Base-by-base conservation (phyloP, 2,797 vertebrate genomes). In the Enteromius unitaeniatus region DNA sequence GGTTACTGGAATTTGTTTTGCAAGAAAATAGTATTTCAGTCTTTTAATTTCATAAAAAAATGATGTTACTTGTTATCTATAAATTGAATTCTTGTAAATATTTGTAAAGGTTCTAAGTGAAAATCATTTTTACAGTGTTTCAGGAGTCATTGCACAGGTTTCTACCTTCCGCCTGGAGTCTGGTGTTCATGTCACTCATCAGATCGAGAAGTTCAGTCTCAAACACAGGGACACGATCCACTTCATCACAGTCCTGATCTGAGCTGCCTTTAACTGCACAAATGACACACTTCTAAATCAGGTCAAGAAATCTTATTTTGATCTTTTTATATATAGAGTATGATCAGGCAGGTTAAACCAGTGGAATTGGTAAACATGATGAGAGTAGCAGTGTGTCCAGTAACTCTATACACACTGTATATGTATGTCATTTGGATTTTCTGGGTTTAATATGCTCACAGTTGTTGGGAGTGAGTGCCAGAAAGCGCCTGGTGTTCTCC, bases 401-500 rank as follows among this genome's bases (percentile, higher is more conserved):
- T 53, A 7, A 51, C 6, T 19, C 2, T 19, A 17, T 17, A 19
- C 49, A 6, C 17, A 19, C 49, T 51, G 17, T 51, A 19, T 51
- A 19, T 51, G 49, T 51, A 51, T 2, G 13, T 23, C 2, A 58
- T 23, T 1, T 5, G 23, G 9, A 23, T 13, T 5, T 5, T 53
- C 19, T 53, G 21, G 4, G 55, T 60, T 2, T 13, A 23, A 14
- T 14, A 26, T 23, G 58, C 86, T 85, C 86, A 95, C 94, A 90
- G 64, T n/a, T 55, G 42, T 73, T 51, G 53, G 92, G 89, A 51
- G 94, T 93, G 88, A 97, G 92, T 89, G 94, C 88, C 85, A 96
- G 91, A 92, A 97, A 98, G 60, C 85, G 88, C 62, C 90, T 95
- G 73, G 96, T 97, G 90, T 97, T 99, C 89, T 95, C 93, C 84